Base-by-base conservation (phyloP, 1,140 invertebrate genomes). In the Drosophila melanica region DNA sequence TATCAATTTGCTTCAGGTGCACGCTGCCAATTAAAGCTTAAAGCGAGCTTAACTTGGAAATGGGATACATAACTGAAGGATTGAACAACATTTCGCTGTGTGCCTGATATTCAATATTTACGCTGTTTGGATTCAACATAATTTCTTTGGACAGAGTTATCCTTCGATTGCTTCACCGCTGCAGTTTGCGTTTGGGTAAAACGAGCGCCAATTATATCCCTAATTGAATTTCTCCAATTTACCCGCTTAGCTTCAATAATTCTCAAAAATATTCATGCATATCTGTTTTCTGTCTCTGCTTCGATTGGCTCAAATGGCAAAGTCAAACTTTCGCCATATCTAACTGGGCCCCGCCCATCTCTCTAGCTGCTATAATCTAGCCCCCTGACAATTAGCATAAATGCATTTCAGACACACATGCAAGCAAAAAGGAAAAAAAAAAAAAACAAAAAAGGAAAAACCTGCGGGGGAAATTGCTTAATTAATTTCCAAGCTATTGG, bases 381-480 rank as follows among this genome's bases (percentile, higher is more conserved):
- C n/a, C 23, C 59, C 16, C 30, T 48, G 48, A 47, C 68, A 82
- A 84, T 82, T 84, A 84, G 78, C 76, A 84, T 82, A 79, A 84
- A 84, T 76, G 81, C 80, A 79, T 64, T 50, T 41, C 16, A 30
- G 12, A 50, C 23, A 50, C 18, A 50, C 23, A 16, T 11, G 48
- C 73, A 48, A 37, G 11, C 30, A 18, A 14, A 62, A 44, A 10
- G 3, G 10, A 12, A 65, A 27, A 35, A 18, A 2, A 0, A 41
- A 47, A 59, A 2, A 0, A 41, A 47, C 55, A 12, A 65, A 27
- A 35, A 18, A 27, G 5, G 45, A 47, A 59, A 70, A 82, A 72
- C 44, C 67, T 76, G 66, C 60, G 23, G 62, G 60, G 77, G 68
- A 77, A 84, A 85, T 84, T 85, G 81, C 81, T 80, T 85, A 84